These are phyloP conservation scores for Syngnathus floridae DNA, from an alignment of 2,113 vertebrate species.

Conservation along the genomic window DNA sequence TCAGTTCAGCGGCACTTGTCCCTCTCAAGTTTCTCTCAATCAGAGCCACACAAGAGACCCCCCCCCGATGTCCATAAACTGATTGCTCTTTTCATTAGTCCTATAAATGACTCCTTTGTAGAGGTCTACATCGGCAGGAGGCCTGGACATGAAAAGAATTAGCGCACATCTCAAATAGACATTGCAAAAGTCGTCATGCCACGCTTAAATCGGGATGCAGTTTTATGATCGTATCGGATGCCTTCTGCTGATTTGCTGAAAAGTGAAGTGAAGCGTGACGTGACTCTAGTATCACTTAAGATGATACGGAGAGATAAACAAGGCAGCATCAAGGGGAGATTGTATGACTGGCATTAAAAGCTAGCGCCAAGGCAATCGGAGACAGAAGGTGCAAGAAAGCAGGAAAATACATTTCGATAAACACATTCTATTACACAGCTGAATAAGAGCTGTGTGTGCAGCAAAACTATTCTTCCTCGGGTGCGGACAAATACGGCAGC, in stretches of 20 bases:
- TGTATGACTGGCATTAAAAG: constrained; percentile 68
- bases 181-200: constrained; percentile 51
- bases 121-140: constrained; percentile 66
- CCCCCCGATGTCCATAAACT: constrained; percentile 67
- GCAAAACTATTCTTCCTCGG: constrained; percentile 63
- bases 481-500: constrained; percentile 56
- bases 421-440: constrained; percentile 70
- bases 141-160: constrained; percentile 75
- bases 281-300: constrained; percentile 68
- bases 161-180: constrained; percentile 72
- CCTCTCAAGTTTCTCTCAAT: constrained; percentile 59
- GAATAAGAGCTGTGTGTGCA: constrained; percentile 68
- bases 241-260: constrained; percentile 63
- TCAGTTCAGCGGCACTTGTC: constrained; percentile 51
- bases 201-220: constrained; percentile 72
- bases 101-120: constrained; percentile 76
- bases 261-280: constrained; percentile 63
- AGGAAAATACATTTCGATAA: constrained; percentile 54
- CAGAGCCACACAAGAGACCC: constrained; percentile 62
- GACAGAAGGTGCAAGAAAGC: constrained; percentile 52
- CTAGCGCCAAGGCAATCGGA: constrained; percentile 62
- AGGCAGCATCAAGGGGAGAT: constrained; percentile 65
- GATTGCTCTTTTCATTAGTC: constrained; percentile 75
- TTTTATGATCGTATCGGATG: constrained; percentile 73
- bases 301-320: constrained; percentile 70